phyloP scores from a whole-genome alignment of 2,797 vertebrate species.

The Silurus lanzhouensis region DNA sequence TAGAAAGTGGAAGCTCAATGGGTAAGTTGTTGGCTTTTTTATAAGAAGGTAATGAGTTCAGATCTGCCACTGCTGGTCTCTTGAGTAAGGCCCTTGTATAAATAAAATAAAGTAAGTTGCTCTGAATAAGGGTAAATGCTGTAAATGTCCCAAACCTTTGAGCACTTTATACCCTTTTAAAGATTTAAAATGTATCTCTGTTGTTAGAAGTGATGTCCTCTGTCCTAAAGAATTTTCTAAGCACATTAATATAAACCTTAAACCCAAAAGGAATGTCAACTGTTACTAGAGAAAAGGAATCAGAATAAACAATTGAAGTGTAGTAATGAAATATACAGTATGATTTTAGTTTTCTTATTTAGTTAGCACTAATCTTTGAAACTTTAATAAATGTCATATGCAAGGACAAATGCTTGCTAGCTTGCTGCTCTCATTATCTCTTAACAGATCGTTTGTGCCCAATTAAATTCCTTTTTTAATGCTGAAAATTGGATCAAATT shows the following conservation, averaged over 20 bases:
- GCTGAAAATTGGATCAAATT: slow-evolving; percentile 71
- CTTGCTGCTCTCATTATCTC: slow-evolving; percentile 64
- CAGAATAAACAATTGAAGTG: background rate
- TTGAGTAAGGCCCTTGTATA: no score
- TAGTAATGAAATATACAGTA: background rate
- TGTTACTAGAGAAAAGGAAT: background rate
- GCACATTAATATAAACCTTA: background rate
- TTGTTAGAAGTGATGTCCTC: background rate
- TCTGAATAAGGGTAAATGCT: no score
- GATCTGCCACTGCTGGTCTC: no score
- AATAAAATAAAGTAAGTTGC: no score
- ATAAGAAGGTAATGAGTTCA: no score
- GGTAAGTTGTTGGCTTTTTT: no score
- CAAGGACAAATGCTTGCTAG: slow-evolving; percentile 69
- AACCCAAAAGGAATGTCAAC: background rate
- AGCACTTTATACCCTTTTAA: no score
- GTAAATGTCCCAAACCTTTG: no score
- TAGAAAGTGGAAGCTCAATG: no score
- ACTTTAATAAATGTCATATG: slow-evolving; percentile 75
- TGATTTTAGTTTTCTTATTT: slow-evolving; percentile 1
- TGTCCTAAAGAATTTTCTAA: background rate
- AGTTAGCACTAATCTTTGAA: slow-evolving; percentile 15
- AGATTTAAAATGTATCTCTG: background rate
- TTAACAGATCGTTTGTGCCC: slow-evolving; percentile 66
- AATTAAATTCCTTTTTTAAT: slow-evolving; percentile 72